Percentiles rank a stretch among this genome's conserved stretches.
These are phyloP conservation scores for Aproaerema taeniolella DNA, from an alignment of 2,888 invertebrate species.

Conservation along the genomic window DNA sequence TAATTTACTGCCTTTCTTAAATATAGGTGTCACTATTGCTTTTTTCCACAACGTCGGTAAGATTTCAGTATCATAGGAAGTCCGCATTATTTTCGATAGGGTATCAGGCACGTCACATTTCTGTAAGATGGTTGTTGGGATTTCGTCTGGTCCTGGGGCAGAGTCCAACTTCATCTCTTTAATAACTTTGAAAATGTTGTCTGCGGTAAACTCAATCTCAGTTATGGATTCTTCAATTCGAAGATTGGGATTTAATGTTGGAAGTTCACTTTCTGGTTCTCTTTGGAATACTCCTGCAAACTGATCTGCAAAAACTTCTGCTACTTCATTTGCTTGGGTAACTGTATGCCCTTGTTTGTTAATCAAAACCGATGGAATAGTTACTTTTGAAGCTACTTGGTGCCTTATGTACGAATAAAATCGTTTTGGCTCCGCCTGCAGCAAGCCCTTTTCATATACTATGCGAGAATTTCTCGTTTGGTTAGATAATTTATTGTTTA, in stretches of 20 bases:
- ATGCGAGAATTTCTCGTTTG: neutral
- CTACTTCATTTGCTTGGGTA: neutral
- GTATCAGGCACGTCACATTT: neutral
- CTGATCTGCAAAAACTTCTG: slow-evolving; percentile 1
- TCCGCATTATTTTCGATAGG: neutral
- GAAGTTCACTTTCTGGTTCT: neutral
- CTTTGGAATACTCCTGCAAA: neutral
- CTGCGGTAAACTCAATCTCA: neutral
- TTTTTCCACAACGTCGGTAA: neutral
- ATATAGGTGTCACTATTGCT: neutral
- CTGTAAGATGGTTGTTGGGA: neutral
- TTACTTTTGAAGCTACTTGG: neutral
- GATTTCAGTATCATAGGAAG: neutral
- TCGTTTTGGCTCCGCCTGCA: neutral
- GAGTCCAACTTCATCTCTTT: neutral
- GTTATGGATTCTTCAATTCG: neutral
- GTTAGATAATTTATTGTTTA: no score
- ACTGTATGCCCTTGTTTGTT: neutral
- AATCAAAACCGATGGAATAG: neutral
- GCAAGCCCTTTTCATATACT: neutral
- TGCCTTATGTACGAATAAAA: neutral
- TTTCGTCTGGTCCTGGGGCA: neutral
- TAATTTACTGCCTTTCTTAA: neutral
- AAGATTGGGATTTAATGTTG: neutral
- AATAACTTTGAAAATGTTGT: neutral